phyloP scores from a whole-genome alignment of 1,140 invertebrate species.

The Pseudomyrmex cubaensis region DNA sequence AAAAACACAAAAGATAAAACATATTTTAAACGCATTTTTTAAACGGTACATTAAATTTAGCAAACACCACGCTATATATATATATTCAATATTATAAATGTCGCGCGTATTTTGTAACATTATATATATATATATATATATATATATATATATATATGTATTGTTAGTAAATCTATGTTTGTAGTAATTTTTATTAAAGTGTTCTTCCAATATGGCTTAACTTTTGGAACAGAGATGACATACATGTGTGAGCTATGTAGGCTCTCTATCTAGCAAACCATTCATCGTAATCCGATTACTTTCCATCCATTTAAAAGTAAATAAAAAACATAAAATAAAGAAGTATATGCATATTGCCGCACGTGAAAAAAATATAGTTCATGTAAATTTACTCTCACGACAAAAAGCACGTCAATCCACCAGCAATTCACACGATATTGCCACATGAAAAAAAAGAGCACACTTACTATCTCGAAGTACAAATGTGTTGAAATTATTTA shows the following conservation, averaged over 20 bases:
- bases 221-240: not conserved
- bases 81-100: slow-evolving; percentile 18
- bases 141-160: not conserved
- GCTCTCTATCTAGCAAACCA: not conserved
- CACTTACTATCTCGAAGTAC: not conserved
- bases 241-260: not conserved
- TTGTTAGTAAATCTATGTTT: slow-evolving; percentile 25
- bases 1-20: not conserved
- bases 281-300: slow-evolving; percentile 14
- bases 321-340: slow-evolving; percentile 21
- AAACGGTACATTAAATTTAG: slow-evolving; percentile 4
- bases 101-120: not conserved
- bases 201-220: not conserved
- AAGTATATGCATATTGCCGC: not conserved
- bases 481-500: not conserved
- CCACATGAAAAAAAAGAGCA: too few species aligned
- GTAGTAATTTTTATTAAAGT: not conserved
- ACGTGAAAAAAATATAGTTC: not conserved
- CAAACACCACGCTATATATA: not conserved
- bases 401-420: not conserved
- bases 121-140: not conserved
- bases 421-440: not conserved
- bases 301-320: slow-evolving; percentile 28
- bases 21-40: not conserved
- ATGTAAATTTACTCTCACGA: slow-evolving; percentile 3